Conservation (phyloP, 2,888 invertebrate genomes). For the Conistra vaccinii region DNA sequence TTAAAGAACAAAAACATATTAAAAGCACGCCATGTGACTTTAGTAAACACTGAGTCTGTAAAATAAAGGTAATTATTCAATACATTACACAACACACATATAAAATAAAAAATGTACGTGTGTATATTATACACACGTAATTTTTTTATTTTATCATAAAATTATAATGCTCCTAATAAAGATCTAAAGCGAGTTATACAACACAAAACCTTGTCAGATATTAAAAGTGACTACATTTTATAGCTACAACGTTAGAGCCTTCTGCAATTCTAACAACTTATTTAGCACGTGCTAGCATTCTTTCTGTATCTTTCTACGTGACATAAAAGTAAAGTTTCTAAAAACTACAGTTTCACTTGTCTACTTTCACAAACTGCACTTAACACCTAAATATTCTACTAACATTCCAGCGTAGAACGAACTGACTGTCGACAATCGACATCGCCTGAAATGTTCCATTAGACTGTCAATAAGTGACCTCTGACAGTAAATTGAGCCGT, state of each 20-base stretch:
- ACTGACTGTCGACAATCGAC: constrained; percentile 38
- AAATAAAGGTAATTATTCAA: background rate
- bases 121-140: no score
- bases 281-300: background rate
- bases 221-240: background rate
- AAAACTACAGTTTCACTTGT: background rate
- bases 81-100: no score
- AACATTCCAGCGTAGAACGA: constrained; percentile 1
- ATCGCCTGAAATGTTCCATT: constrained; percentile 43
- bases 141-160: background rate
- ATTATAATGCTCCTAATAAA: background rate
- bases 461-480: constrained; percentile 46
- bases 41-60: background rate
- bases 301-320: background rate
- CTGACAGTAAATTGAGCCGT: constrained; percentile 32
- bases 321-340: background rate
- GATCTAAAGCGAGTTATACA: background rate
- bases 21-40: background rate
- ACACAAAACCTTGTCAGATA: no score
- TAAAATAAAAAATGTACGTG: no score
- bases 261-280: background rate
- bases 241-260: background rate
- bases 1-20: background rate
- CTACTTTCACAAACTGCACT: background rate
- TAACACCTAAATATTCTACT: constrained; percentile 43